Conservation (phyloP, 2,113 vertebrate genomes). For the Mus musculus region DNA sequence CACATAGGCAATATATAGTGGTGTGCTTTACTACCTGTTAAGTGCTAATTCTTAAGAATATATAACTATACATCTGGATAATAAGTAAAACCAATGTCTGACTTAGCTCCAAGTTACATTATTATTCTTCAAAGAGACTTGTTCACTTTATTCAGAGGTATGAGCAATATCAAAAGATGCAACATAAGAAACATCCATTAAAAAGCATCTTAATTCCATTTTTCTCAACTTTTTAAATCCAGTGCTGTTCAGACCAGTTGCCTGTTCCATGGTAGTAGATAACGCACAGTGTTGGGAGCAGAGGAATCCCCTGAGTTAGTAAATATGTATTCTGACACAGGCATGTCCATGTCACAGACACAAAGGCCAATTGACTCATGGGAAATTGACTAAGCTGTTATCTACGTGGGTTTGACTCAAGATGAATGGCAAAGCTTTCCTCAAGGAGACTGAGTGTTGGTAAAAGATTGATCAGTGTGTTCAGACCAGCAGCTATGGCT, state of each 20-base stretch:
- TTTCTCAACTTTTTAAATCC: constrained; percentile 24
- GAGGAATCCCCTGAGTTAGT: not conserved
- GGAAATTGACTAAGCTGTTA: not conserved
- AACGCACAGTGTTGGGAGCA: not conserved
- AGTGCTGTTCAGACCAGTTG: not conserved
- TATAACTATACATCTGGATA: not conserved
- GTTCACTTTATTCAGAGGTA: constrained; percentile 41
- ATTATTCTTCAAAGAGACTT: constrained; percentile 62
- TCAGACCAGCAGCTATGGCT: not conserved
- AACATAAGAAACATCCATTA: not conserved
- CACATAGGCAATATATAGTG: not conserved
- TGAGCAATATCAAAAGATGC: constrained; percentile 17
- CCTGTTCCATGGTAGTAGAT: constrained; percentile 18
- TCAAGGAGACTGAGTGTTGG: not conserved
- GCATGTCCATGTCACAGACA: not conserved
- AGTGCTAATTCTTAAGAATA: not conserved
- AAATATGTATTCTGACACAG: too few relatives aligned
- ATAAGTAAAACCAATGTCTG: not conserved
- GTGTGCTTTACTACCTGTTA: not conserved
- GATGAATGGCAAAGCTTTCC: not conserved
- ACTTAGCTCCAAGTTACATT: not conserved
- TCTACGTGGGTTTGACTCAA: not conserved
- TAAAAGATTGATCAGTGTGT: not conserved
- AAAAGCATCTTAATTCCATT: not conserved
- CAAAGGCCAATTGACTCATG: not conserved